Base-by-base conservation (phyloP, 2,888 invertebrate species). In the Venusia cambrica region DNA sequence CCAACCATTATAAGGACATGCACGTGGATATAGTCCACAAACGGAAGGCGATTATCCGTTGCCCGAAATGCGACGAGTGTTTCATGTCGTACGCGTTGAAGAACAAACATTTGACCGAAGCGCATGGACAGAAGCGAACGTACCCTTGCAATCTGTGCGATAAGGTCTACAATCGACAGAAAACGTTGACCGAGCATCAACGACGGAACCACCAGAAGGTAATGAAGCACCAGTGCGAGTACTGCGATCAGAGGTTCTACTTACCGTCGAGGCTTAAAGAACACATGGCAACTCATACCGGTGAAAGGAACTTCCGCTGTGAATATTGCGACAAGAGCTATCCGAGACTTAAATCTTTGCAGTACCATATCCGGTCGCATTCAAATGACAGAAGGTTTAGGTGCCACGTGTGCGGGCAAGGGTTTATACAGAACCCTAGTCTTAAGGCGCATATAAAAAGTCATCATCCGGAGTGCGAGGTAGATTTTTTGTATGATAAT, bases 251-350 rank as follows among this genome's bases (percentile, higher is more conserved):
- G 39, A 66, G 88, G 2, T 90, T 89, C 31, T 88, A 85, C 19
- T 46, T 84, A 0, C 88, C 87, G 0, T 79, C 83, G 0, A 45
- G 80, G 1, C 57, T 88, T 30, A 80, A 80, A 13, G 77, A 89
- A 4, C 89, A 89, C 28, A 88, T 88, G 73, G 83, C 85, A 0
- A 80, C 83, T 0, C 90, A 90, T 33, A 89, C 89, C 0, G 84
- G 88, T 0, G 89, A 89, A 18, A 78, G 88, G 45, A 84, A 87
- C n/a, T 90, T 88, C 45, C 63, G 88, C 1, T 91, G 91, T 51
- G 87, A 88, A 12, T 77, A 88, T 19, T 91, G 91, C 54, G 89
- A 89, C 1, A 91, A 90, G 44, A 87, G 87, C 7, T 91, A 91
- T 53, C 90, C 90, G 0, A 76, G 90, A 29, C 64, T 89, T 2